Percentiles rank a stretch among this genome's conserved stretches.
Conservation (phyloP, 1,140 invertebrate species). For the Polyergus mexicanus region DNA sequence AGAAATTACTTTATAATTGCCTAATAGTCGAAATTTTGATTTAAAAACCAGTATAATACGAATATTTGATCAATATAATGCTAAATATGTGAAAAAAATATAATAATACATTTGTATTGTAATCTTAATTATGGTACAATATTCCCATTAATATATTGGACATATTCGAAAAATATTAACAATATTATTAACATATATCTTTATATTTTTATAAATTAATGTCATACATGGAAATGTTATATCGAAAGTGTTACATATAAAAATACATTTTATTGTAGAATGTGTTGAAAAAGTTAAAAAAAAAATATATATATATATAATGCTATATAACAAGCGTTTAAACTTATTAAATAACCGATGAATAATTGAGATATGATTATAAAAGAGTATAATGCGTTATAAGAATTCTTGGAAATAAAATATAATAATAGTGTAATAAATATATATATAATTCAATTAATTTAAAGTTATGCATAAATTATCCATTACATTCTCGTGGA, state of each 20-base stretch:
- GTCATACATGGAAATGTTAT: neutral
- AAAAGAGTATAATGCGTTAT: neutral
- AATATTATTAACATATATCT: slow-evolving; percentile 9
- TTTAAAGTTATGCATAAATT: slow-evolving; percentile 38
- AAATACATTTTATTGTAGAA: neutral
- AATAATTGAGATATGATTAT: slow-evolving; percentile 8
- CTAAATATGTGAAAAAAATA: neutral
- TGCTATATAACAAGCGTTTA: neutral
- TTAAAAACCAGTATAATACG: slow-evolving; percentile 9
- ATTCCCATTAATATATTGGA: neutral
- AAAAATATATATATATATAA: too few species aligned
- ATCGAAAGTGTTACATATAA: neutral
- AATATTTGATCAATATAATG: neutral
- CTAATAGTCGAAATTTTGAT: neutral
- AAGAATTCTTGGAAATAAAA: neutral
- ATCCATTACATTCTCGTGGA: neutral
- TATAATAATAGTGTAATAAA: neutral
- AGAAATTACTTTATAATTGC: slow-evolving; percentile 25
- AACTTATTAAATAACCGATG: slow-evolving; percentile 11
- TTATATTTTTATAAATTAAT: neutral
- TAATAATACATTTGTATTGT: neutral
- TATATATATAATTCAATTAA: neutral
- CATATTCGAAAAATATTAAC: slow-evolving; percentile 5
- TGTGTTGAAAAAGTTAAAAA: too few species aligned
- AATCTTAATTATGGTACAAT: neutral